Conservation (phyloP, 1,140 invertebrate genomes). For the Babylonia areolata region DNA sequence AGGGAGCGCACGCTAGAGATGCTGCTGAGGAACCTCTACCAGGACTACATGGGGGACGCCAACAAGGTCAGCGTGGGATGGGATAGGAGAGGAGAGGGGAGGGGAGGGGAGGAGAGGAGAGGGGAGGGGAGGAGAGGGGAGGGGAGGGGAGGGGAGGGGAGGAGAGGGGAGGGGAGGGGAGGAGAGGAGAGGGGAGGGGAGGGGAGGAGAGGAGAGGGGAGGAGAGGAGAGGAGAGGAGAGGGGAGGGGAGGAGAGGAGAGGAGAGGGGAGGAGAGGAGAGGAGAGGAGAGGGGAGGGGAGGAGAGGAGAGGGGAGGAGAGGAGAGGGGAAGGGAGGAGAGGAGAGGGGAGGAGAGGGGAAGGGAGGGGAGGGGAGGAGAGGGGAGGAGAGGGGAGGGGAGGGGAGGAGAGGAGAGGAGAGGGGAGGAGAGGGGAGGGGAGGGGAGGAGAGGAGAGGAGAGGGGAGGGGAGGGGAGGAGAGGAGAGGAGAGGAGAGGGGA, state of each 20-base stretch:
- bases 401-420: too few relatives aligned
- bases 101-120: not conserved
- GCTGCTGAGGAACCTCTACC: constrained; percentile 87
- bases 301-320: not conserved
- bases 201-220: not conserved
- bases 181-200: not conserved
- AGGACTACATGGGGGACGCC: constrained; percentile 86
- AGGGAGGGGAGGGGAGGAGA: too few relatives aligned
- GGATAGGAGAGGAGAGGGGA: not conserved
- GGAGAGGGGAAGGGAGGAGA: too few relatives aligned
- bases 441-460: too few relatives aligned
- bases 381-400: too few relatives aligned
- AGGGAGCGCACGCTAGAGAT: constrained; percentile 82
- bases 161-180: not conserved
- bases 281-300: not conserved
- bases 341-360: too few relatives aligned
- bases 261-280: not conserved
- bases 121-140: not conserved
- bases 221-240: not conserved
- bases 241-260: not conserved
- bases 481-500: too few relatives aligned
- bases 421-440: too few relatives aligned
- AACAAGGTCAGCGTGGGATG: constrained; percentile 55
- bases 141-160: not conserved
- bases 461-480: too few relatives aligned